Percentiles rank a stretch among this genome's conserved stretches.
phyloP scores from a whole-genome alignment of 2,888 invertebrate species.

The Congeria kusceri region DNA sequence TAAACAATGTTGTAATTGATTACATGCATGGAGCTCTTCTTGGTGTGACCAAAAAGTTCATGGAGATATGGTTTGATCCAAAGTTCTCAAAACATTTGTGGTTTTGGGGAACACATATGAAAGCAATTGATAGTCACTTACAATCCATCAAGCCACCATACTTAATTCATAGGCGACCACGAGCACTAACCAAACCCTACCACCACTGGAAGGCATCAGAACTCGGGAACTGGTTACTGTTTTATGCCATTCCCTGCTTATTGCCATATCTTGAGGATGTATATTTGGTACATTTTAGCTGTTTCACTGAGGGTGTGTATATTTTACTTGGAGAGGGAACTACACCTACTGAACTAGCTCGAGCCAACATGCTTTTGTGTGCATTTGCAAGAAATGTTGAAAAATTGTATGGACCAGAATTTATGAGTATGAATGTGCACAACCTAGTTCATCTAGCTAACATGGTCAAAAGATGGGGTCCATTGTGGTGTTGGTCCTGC shows the following conservation, averaged over 20 bases:
- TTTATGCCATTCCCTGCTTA: conserved; percentile 51
- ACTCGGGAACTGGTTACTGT: conserved; percentile 53
- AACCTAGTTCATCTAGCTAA: conserved; percentile 38
- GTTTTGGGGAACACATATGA: not conserved
- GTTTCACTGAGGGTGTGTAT: conserved; percentile 47
- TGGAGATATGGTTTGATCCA: conserved; percentile 40
- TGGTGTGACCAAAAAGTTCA: conserved; percentile 47
- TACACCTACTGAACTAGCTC: conserved; percentile 16
- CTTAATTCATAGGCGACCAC: conserved; percentile 36
- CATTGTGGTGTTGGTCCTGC: conserved; percentile 48
- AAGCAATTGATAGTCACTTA: conserved; percentile 30
- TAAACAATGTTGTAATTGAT: conserved; percentile 36
- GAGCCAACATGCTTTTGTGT: conserved; percentile 27
- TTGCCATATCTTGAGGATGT: conserved; percentile 25
- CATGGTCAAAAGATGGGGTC: conserved; percentile 45
- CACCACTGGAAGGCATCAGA: conserved; percentile 63
- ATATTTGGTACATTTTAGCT: conserved; percentile 47
- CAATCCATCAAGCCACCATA: conserved; percentile 44
- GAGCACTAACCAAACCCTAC: conserved; percentile 30
- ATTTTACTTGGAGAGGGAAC: conserved; percentile 50
- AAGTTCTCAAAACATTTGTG: not conserved
- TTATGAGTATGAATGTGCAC: conserved; percentile 49
- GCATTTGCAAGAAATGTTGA: conserved; percentile 32
- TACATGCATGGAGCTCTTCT: conserved; percentile 54
- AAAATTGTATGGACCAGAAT: conserved; percentile 29